Evolutionary conservation across 2,113 vertebrate genomes (phyloP), one percentile per base, ranked within the genome.

Genomic region (Chloroceryle aenea): DNA sequence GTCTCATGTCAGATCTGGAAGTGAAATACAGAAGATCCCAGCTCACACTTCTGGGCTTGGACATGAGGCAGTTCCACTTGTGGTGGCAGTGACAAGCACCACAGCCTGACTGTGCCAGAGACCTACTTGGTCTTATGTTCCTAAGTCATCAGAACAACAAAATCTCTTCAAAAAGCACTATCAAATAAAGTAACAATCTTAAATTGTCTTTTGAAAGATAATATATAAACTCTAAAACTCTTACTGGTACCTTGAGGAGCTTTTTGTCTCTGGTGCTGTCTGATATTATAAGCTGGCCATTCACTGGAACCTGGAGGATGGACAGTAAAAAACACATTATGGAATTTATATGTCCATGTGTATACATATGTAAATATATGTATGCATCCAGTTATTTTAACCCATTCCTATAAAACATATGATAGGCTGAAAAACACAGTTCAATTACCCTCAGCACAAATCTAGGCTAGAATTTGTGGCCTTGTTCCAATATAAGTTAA

Each of bases 171-270:
- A 27, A 75, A 84, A 55, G 27, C 15, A 38, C 34, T 38, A 71
- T 1, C 17, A 75, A 78, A 62, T 63, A 71, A 56, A 30, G 14
- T 25, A 93, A 47, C 43, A 64, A 36, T 55, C 16, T 67, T 64
- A 64, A 71, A 88, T 81, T 5, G 32, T 89, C 14, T 78, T 40
- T 61, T 85, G 27, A 89, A 85, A 68, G 19, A 53, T 12, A 30
- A 52, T 25, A 62, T 0, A 3, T 69, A 73, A 84, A 47, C 26
- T 88, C 30, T 74, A 30, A 68, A 95, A 80, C 9, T 79, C 32
- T 66, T 73, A 7, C 27, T 59, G 72, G 55, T 97, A 95, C 96
- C 96, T 96, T 97, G 22, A 97, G 76, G 32, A 94, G 76, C 48
- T 95, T 97, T 66, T 96, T 95, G 36, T 96, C 94, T 87, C 71